Evolutionary conservation across 2,113 vertebrate genomes (phyloP).

Genomic region (Alces alces): DNA sequence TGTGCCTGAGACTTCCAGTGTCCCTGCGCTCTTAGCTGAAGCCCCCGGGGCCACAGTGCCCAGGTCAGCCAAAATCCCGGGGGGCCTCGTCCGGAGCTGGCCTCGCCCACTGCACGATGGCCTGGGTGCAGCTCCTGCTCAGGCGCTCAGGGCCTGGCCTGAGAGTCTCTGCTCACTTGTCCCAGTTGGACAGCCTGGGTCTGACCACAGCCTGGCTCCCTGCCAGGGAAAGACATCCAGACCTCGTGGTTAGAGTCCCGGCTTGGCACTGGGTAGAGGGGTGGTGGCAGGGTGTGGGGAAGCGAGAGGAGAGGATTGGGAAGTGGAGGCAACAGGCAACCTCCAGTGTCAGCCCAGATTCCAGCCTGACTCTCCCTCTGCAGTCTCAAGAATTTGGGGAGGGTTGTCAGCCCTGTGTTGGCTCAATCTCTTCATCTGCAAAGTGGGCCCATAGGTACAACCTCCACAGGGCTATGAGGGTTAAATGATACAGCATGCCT

Average conservation of each 20-base stretch:
- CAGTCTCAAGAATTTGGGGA: neutral
- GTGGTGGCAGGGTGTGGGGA: fast-evolving
- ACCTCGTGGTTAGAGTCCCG: fast-evolving
- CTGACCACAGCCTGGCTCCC: neutral
- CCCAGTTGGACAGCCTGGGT: neutral
- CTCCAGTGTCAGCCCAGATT: fast-evolving
- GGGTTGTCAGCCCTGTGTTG: neutral
- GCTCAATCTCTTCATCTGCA: neutral
- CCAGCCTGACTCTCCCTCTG: neutral
- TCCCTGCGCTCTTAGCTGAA: neutral
- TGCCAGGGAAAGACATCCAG: fast-evolving
- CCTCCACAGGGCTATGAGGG: neutral
- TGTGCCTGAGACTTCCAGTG: fast-evolving
- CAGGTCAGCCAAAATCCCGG: fast-evolving
- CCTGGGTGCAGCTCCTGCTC: neutral
- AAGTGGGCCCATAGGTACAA: neutral
- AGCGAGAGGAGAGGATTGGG: neutral
- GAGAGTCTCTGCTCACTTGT: neutral
- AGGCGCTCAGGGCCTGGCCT: fast-evolving
- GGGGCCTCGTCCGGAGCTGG: no score
- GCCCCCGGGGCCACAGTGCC: neutral
- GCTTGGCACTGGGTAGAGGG: neutral
- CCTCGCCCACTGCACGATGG: fast-evolving
- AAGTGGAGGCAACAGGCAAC: fast-evolving
- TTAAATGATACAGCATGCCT: fast-evolving